Percentiles rank a stretch among this genome's conserved stretches.
phyloP scores from a whole-genome alignment of 2,888 invertebrate species.

The Phlogophora meticulosa region DNA sequence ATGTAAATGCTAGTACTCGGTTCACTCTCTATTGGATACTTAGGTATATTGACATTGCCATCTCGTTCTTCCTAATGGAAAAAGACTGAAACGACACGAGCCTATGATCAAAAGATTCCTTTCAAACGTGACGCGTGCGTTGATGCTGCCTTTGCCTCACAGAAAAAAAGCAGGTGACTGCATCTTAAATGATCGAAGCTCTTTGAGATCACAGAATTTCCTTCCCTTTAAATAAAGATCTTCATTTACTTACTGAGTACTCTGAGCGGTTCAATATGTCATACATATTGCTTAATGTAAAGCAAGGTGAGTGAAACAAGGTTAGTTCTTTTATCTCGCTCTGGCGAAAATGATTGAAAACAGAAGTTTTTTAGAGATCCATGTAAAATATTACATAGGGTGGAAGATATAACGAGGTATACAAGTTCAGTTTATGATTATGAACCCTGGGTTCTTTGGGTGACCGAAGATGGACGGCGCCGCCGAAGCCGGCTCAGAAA shows the following conservation, averaged over 20 bases:
- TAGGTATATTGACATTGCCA: not conserved
- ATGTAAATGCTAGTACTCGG: not conserved
- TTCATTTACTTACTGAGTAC: conserved; percentile 5
- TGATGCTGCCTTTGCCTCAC: conserved; percentile 11
- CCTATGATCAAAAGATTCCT: conserved; percentile 47
- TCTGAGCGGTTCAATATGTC: not conserved
- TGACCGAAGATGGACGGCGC: no score
- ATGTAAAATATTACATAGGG: no score
- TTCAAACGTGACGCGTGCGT: conserved; percentile 10
- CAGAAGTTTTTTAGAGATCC: no score
- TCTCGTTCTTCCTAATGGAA: conserved; percentile 20
- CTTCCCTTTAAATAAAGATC: conserved; percentile 20
- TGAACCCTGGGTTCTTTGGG: no score
- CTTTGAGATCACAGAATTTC: conserved; percentile 42
- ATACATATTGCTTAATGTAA: no score
- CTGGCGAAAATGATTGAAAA: no score
- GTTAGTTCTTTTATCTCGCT: not conserved
- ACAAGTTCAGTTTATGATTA: no score
- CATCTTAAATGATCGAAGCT: conserved; percentile 28
- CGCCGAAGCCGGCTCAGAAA: no score
- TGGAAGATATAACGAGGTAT: no score
- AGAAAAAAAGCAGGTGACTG: conserved; percentile 46
- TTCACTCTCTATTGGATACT: not conserved
- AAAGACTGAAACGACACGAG: not conserved
- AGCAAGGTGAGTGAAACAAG: no score